Conservation (phyloP, 2,888 invertebrate species). For the Drymonia ruficornis region DNA sequence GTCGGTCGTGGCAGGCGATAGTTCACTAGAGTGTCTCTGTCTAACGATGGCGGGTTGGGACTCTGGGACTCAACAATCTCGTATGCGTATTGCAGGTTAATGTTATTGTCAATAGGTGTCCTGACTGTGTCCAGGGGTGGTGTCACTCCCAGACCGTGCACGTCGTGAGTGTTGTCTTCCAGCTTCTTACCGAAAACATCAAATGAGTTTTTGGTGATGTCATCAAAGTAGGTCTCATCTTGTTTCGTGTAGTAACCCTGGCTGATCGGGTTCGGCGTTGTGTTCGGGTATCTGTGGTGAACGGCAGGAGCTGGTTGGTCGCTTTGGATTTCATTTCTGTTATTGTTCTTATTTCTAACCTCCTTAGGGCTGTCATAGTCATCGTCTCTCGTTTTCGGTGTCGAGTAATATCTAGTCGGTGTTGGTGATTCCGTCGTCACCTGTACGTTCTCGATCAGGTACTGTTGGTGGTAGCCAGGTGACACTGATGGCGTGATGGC, state of each 20-base stretch:
- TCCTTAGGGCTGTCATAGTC: constrained; percentile 75
- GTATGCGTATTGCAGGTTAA: constrained; percentile 83
- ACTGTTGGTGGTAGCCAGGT: constrained; percentile 72
- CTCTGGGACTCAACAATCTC: constrained; percentile 69
- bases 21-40: constrained; percentile 89
- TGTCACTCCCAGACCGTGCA: constrained; percentile 78
- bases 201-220: constrained; percentile 90
- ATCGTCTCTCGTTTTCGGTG: constrained; percentile 75
- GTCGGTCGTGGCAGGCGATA: constrained; percentile 87
- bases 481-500: constrained; percentile 71
- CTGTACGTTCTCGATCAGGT: constrained; percentile 74
- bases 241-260: constrained; percentile 88
- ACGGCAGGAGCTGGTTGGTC: constrained; percentile 60
- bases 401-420: constrained; percentile 78
- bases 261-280: constrained; percentile 84
- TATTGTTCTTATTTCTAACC: constrained; percentile 51
- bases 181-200: constrained; percentile 90
- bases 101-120: constrained; percentile 79
- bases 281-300: constrained; percentile 66
- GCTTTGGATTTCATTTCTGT: constrained; percentile 67
- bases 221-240: constrained; percentile 87
- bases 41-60: constrained; percentile 78
- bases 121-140: constrained; percentile 74
- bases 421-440: constrained; percentile 81
- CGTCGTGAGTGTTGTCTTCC: constrained; percentile 75